phyloP scores from a whole-genome alignment of 1,140 invertebrate genomes.

The Drosophila chauvacae region DNA sequence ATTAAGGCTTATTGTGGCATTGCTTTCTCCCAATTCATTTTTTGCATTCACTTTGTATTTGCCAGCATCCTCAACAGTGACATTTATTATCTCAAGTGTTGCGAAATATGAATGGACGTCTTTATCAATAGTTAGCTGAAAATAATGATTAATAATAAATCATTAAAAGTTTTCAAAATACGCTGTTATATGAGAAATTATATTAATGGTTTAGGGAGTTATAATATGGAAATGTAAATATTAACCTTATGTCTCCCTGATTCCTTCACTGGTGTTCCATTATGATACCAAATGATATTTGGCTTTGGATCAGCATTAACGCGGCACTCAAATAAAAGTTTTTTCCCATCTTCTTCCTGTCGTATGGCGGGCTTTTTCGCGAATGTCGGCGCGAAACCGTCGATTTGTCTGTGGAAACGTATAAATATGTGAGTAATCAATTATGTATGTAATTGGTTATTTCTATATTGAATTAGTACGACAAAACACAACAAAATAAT shows the following conservation, averaged over 20 bases:
- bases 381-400: conserved; percentile 98
- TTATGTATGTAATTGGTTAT: neutral
- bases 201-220: neutral
- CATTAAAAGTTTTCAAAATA: neutral
- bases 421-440: neutral
- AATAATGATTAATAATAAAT: conserved; percentile 30
- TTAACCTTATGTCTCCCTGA: conserved; percentile 92
- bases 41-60: conserved; percentile 98
- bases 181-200: neutral
- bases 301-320: conserved; percentile 97
- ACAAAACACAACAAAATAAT: neutral
- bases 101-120: conserved; percentile 97
- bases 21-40: conserved; percentile 97
- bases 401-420: conserved; percentile 94
- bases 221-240: neutral
- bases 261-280: conserved; percentile 91
- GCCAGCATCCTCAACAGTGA: conserved; percentile 97
- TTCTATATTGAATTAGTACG: neutral
- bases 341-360: conserved; percentile 98
- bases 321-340: conserved; percentile 97
- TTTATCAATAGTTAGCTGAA: conserved; percentile 93
- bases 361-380: conserved; percentile 98
- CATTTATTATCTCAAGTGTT: conserved; percentile 95
- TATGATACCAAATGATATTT: conserved; percentile 95
- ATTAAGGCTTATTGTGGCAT: conserved; percentile 97